Base-by-base conservation (phyloP, 2,797 vertebrate species). In the Poecilia gillii region DNA sequence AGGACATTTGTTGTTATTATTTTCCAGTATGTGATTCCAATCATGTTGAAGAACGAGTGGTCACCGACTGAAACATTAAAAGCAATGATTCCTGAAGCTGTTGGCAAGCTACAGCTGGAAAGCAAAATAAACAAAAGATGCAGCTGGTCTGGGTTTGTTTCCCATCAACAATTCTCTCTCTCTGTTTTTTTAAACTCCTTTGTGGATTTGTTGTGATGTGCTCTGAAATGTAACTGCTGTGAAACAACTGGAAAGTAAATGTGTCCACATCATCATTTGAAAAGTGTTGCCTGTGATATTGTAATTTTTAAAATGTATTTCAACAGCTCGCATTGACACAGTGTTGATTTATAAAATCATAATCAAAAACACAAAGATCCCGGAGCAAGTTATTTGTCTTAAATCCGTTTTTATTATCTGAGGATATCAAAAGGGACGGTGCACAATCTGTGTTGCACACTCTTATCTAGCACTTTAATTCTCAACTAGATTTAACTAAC, bases 11-110 rank as follows among this genome's bases (percentile, higher is more conserved):
- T 43, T 70, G 39, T 3, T 70, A n/a, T 45, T 70, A 43, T 45
- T 70, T 70, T 70, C 41, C 68, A 70, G 68, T n/a, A 25, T 70
- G 68, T 70, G 68, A 45, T 70, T 70, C 41, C 68, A 70, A 43
- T 70, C 39, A 70, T 70, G 39, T 70, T 45, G 68, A 45, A 43
- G 68, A 43, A 70, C 8, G 11, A 45, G 23, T 45, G 68, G 28
- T 25, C 31, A 33, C 31, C 6, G 47, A 51, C 47, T 73, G 49
- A 73, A 33, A 73, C 47, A 70, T 45, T 70, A 2, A 73, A 73
- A 36, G 72, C 72, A 53, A 23, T 51, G 47, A 53, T 51, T 25
- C 25, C 72, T 36, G 23, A 73, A 73, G 47, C 72, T 73, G 31
- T 68, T 70, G 68, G 68, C 68, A 70, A 70, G 41, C 68, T 70